A percentile compares a stretch with the other conserved stretches of the same genome.
phyloP scores from a whole-genome alignment of 2,797 vertebrate genomes.

The Coranthus polyacanthus region DNA sequence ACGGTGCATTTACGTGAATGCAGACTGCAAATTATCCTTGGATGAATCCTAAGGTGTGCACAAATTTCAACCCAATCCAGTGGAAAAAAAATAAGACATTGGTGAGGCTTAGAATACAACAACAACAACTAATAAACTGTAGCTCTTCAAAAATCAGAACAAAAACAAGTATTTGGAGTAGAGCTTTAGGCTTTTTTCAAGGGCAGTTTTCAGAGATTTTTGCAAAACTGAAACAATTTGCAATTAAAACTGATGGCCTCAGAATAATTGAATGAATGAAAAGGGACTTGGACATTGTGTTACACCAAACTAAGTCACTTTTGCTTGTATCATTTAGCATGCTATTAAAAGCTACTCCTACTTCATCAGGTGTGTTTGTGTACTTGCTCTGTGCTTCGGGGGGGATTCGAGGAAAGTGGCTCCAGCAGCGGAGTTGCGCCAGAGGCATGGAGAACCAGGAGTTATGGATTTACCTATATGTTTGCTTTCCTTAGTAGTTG shows the following conservation, averaged over 20 bases:
- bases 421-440: constrained; percentile 4
- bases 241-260: not conserved
- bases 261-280: not conserved
- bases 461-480: constrained; percentile 8
- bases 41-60: too few species aligned
- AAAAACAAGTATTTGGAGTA: too few species aligned
- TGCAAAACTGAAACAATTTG: too few species aligned
- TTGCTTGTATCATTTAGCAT: not conserved
- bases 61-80: too few species aligned
- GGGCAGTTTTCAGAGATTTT: too few species aligned
- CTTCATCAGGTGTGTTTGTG: constrained; percentile 12
- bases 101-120: too few species aligned
- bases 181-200: too few species aligned
- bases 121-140: too few species aligned
- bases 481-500: constrained; percentile 12
- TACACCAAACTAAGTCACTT: not conserved
- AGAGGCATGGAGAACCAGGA: not conserved
- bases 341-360: not conserved
- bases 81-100: too few species aligned
- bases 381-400: not conserved
- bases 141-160: too few species aligned
- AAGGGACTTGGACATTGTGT: not conserved
- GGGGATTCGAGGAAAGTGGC: not conserved
- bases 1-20: too few species aligned
- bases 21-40: too few species aligned